phyloP scores from a whole-genome alignment of 2,797 vertebrate species.

The Danio aesculapii region DNA sequence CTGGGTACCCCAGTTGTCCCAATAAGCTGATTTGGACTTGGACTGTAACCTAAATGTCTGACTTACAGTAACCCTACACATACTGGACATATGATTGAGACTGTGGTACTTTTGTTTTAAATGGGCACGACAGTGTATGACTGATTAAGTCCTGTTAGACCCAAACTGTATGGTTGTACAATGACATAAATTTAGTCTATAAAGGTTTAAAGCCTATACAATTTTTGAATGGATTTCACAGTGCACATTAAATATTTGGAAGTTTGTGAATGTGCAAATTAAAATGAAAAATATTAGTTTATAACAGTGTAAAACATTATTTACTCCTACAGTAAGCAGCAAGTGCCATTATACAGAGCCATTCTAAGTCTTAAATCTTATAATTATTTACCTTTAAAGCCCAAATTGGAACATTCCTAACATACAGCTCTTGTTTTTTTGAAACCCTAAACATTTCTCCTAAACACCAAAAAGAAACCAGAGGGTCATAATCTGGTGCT shows the following conservation, averaged over 20 bases:
- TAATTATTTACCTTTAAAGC: not conserved
- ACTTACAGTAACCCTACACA: conserved; percentile 26
- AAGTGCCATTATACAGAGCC: not conserved
- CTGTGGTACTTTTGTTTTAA: not conserved
- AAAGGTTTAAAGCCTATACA: not conserved
- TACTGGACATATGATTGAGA: conserved; percentile 1
- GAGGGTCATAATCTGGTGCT: not conserved
- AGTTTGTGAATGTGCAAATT: not conserved
- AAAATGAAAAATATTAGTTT: not conserved
- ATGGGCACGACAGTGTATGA: not conserved
- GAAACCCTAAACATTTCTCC: not conserved
- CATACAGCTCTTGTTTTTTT: not conserved
- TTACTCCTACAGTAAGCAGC: not conserved
- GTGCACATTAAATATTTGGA: not conserved
- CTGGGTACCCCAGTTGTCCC: conserved; percentile 68
- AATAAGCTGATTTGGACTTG: conserved; percentile 73
- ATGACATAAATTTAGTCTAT: not conserved
- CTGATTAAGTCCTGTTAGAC: not conserved
- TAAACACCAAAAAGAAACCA: not conserved
- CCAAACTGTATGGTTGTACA: not conserved
- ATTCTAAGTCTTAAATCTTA: not conserved
- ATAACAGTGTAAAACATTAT: not conserved
- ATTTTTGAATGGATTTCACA: not conserved
- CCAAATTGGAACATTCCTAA: not conserved
- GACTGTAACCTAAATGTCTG: conserved; percentile 52